A percentile compares a stretch with the other conserved stretches of the same genome.
phyloP scores from a whole-genome alignment of 2,797 vertebrate genomes.

The Anolis apletophallus region DNA sequence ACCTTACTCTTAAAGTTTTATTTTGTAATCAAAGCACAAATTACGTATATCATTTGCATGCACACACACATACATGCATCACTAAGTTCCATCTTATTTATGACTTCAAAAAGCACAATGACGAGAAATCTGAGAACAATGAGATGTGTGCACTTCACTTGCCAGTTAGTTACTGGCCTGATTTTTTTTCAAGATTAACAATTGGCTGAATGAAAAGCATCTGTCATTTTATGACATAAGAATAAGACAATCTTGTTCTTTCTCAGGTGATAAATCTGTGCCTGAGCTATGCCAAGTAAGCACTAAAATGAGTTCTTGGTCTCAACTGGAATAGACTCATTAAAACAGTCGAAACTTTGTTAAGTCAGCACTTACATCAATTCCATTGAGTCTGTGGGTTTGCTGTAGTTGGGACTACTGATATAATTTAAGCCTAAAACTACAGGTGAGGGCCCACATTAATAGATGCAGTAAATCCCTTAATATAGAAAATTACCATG shows the following conservation, averaged over 20 bases:
- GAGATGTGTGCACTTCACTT: background rate
- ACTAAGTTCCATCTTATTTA: background rate
- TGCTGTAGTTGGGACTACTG: too few species aligned
- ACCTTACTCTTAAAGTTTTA: background rate
- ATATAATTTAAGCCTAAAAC: background rate
- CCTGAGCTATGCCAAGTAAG: background rate
- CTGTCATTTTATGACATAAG: background rate
- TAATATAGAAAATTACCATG: background rate
- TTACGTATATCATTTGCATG: background rate
- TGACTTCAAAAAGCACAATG: background rate
- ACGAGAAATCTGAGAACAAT: background rate
- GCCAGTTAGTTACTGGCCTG: background rate
- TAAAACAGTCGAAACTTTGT: too few species aligned
- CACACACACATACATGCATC: background rate
- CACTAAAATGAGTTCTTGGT: too few species aligned
- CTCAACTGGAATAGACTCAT: too few species aligned
- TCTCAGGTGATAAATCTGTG: background rate
- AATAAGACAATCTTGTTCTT: background rate
- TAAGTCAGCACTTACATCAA: too few species aligned
- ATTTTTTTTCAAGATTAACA: background rate
- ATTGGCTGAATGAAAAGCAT: background rate
- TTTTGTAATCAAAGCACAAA: too few species aligned
- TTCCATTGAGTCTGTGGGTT: too few species aligned
- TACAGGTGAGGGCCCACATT: background rate
- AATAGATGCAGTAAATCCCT: background rate